These are phyloP conservation scores for Zonitis immaculata DNA, from an alignment of 2,888 invertebrate genomes.

Conservation along the genomic window DNA sequence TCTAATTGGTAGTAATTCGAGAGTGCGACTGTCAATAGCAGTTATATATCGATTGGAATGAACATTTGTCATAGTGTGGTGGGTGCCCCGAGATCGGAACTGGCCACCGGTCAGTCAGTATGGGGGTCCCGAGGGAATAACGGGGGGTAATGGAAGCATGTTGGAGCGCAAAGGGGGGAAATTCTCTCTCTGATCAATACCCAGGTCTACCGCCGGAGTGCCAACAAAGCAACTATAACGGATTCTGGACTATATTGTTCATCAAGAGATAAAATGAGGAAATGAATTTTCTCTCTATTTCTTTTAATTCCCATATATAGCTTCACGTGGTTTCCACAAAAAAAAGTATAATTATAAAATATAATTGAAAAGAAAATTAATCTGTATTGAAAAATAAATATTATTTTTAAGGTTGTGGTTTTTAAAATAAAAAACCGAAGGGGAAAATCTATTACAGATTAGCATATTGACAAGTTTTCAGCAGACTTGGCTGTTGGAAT, in stretches of 20 bases:
- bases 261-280: constrained; percentile 51
- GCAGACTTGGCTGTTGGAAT: constrained; percentile 33
- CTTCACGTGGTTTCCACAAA: constrained; percentile 4
- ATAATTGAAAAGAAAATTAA: constrained; percentile 25
- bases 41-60: constrained; percentile 49
- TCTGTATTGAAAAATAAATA: constrained; percentile 16
- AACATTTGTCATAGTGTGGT: constrained; percentile 50
- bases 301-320: constrained; percentile 28
- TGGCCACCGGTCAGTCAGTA: constrained; percentile 48
- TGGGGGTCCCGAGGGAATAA: constrained; percentile 43
- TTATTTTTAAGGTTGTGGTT: not conserved
- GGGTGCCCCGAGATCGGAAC: constrained; percentile 40
- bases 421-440: too few relatives aligned
- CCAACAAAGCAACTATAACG: constrained; percentile 52
- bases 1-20: constrained; percentile 39
- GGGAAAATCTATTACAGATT: constrained; percentile 5
- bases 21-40: constrained; percentile 45
- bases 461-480: constrained; percentile 22
- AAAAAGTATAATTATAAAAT: not conserved
- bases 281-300: constrained; percentile 41
- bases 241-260: constrained; percentile 52
- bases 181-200: constrained; percentile 48
- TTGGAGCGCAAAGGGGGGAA: constrained; percentile 35
- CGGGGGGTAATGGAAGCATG: constrained; percentile 22
- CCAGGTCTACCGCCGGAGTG: constrained; percentile 51